Percentiles rank a stretch among this genome's conserved stretches.
Evolutionary conservation across 2,888 invertebrate genomes (phyloP).

Genomic region (Heliothis peltigera): DNA sequence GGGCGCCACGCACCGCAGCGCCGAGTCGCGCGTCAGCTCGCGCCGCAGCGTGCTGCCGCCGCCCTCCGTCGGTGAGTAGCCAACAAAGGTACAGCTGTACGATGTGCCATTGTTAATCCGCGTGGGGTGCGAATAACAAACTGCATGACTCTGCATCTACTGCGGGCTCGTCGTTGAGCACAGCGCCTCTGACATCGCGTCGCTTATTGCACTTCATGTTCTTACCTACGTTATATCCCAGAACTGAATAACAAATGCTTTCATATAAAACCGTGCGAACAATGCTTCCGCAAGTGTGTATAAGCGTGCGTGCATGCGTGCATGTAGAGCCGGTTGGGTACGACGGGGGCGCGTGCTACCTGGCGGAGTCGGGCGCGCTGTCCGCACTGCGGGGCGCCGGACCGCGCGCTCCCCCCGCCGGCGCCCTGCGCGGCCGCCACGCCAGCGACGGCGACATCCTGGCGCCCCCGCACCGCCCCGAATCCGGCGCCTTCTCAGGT

Average conservation of each 20-base stretch:
- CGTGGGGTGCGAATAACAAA: background rate
- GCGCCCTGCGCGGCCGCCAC: constrained; percentile 72
- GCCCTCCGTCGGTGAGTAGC: constrained; percentile 79
- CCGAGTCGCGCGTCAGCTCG: constrained; percentile 74
- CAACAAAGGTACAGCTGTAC: background rate
- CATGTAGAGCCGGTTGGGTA: constrained; percentile 79
- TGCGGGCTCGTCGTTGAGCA: background rate
- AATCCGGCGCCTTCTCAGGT: constrained; percentile 86
- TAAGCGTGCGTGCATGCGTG: constrained; percentile 43
- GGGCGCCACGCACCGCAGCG: constrained; percentile 79
- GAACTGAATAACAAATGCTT: constrained; percentile 20
- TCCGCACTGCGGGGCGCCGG: constrained; percentile 37
- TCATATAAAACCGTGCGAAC: constrained; percentile 22
- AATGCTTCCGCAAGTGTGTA: constrained; percentile 40
- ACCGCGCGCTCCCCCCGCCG: constrained; percentile 20
- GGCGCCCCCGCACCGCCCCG: constrained; percentile 78
- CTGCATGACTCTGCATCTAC: background rate
- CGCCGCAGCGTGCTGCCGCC: constrained; percentile 72
- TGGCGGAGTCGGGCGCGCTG: constrained; percentile 66
- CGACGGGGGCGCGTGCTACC: constrained; percentile 77
- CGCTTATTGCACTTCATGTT: constrained; percentile 20
- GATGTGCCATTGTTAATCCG: constrained; percentile 22
- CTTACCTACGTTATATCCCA: background rate
- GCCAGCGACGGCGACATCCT: constrained; percentile 86
- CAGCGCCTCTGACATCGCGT: background rate